Evolutionary conservation across 2,797 vertebrate genomes (phyloP).

Genomic region (Artibeus jamaicensis): DNA sequence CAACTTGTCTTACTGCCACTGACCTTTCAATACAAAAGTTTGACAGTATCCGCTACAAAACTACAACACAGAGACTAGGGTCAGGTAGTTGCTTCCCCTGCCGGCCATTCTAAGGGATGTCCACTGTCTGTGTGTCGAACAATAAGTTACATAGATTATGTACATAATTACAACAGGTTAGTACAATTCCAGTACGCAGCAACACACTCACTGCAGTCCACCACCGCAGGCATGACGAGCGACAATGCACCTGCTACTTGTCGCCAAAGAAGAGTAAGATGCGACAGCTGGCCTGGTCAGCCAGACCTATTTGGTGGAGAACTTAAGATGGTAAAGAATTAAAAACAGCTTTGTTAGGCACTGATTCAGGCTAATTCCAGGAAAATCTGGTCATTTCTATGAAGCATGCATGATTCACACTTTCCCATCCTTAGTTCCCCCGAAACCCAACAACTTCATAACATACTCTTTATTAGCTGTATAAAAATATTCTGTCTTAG

Average conservation of each 20-base stretch:
- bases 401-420: slow-evolving; percentile 50
- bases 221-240: slow-evolving; percentile 34
- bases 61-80: slow-evolving; percentile 77
- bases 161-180: slow-evolving; percentile 89
- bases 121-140: slow-evolving; percentile 54
- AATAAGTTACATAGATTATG: slow-evolving; percentile 91
- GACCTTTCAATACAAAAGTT: slow-evolving; percentile 83
- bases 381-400: slow-evolving; percentile 63
- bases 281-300: neutral
- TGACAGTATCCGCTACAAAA: slow-evolving; percentile 80
- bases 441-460: neutral
- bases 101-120: slow-evolving; percentile 58
- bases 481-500: slow-evolving; percentile 82
- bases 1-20: slow-evolving; percentile 76
- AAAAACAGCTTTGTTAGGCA: slow-evolving; percentile 72
- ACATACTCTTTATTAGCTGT: slow-evolving; percentile 69
- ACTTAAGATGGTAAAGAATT: neutral
- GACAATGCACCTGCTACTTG: neutral
- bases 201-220: slow-evolving; percentile 52
- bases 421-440: neutral
- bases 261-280: neutral
- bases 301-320: slow-evolving; percentile 6
- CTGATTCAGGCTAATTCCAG: slow-evolving; percentile 68
- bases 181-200: slow-evolving; percentile 41
- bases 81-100: slow-evolving; percentile 70